Conservation (phyloP, 2,113 vertebrate species). For the Tinamus guttatus region DNA sequence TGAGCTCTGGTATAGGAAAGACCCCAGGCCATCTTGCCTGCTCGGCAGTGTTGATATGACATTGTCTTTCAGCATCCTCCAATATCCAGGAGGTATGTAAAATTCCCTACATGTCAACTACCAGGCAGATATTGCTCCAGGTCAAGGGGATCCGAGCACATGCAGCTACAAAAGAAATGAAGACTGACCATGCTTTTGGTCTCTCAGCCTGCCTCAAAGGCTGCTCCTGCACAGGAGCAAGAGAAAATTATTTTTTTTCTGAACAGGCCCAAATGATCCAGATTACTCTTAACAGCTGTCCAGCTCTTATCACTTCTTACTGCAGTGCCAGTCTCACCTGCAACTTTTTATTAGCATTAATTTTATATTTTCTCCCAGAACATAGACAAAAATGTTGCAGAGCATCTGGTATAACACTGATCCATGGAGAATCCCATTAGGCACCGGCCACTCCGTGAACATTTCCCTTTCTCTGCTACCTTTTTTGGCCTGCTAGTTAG, state of each 20-base stretch:
- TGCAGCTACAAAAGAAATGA: background rate
- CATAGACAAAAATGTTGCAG: background rate
- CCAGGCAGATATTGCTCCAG: background rate
- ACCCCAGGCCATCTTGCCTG: background rate
- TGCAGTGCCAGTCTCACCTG: background rate
- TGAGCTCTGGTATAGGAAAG: background rate
- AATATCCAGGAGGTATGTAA: background rate
- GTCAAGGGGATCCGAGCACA: background rate
- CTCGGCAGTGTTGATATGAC: background rate
- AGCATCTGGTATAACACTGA: fast-evolving
- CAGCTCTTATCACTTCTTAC: background rate
- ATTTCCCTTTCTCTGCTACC: fast-evolving
- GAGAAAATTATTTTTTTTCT: background rate
- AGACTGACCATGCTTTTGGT: background rate
- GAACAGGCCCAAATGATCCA: background rate
- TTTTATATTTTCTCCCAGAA: background rate
- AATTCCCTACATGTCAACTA: fast-evolving
- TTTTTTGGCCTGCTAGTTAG: fast-evolving
- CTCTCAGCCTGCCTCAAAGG: background rate
- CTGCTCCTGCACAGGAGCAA: background rate
- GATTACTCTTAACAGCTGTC: background rate
- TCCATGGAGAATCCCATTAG: background rate
- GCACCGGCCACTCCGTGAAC: fast-evolving
- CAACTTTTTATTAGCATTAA: background rate
- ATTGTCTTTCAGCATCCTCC: background rate